Percentiles rank a stretch among this genome's conserved stretches.
phyloP scores from a whole-genome alignment of 2,113 vertebrate species.

The Tylochromis polylepis region DNA sequence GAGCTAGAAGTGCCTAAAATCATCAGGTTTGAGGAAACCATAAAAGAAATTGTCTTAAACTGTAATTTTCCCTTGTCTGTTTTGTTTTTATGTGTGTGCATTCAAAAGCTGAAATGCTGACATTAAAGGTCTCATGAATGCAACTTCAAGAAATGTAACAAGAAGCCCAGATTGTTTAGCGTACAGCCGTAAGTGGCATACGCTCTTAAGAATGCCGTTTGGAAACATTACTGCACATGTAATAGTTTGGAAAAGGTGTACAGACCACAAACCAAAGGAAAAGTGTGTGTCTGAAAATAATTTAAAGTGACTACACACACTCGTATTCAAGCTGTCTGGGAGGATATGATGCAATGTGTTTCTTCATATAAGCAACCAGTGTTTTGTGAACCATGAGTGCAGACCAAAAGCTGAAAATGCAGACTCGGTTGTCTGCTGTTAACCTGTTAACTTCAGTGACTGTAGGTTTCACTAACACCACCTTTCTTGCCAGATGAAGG shows the following conservation, averaged over 20 bases:
- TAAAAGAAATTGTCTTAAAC: background rate
- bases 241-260: background rate
- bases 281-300: background rate
- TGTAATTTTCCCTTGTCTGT: background rate
- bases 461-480: background rate
- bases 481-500: constrained; percentile 86
- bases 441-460: background rate
- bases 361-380: background rate
- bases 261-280: no score
- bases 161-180: background rate
- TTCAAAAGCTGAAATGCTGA: background rate
- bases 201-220: background rate
- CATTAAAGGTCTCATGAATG: background rate
- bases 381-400: background rate
- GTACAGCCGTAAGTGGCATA: background rate
- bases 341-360: background rate
- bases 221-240: background rate
- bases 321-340: background rate
- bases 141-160: background rate
- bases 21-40: background rate
- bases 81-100: background rate
- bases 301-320: background rate
- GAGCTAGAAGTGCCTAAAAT: background rate
- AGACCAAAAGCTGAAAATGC: background rate
- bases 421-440: background rate